These are phyloP conservation scores for Drosophila austrosaltans DNA, from an alignment of 2,888 invertebrate genomes.

Conservation along the genomic window DNA sequence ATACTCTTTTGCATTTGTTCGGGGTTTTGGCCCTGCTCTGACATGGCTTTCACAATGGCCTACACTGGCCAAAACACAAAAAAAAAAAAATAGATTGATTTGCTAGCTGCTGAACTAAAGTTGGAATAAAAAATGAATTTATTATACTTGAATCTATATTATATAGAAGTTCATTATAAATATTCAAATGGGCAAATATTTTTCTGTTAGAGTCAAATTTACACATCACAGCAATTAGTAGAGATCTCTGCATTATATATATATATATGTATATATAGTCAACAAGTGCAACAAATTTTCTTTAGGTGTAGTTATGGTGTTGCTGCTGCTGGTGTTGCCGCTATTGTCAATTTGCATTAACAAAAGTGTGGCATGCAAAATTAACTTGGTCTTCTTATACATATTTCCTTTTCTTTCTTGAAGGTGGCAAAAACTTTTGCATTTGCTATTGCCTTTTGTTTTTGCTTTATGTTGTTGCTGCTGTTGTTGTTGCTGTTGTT, in stretches of 20 bases:
- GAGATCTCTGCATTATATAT: too few relatives aligned
- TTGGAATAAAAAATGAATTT: too few relatives aligned
- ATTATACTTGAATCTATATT: too few relatives aligned
- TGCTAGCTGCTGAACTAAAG: too few relatives aligned
- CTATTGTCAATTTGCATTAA: slow-evolving; percentile 37
- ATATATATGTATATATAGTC: not conserved
- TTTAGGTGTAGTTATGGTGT: slow-evolving; percentile 31
- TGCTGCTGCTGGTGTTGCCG: slow-evolving; percentile 2
- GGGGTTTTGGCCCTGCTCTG: not conserved
- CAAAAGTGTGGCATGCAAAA: slow-evolving; percentile 40
- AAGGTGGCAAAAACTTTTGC: slow-evolving; percentile 18
- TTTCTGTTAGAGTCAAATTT: too few relatives aligned
- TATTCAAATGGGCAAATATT: too few relatives aligned
- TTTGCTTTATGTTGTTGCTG: slow-evolving; percentile 34
- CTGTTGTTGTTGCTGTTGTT: slow-evolving; percentile 45
- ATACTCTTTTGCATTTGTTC: not conserved
- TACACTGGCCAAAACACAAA: too few relatives aligned
- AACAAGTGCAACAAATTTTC: not conserved
- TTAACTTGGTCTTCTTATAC: slow-evolving; percentile 43
- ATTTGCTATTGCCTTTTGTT: slow-evolving; percentile 28
- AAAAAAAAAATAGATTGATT: too few relatives aligned
- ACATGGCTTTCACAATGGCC: not conserved
- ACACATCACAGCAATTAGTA: too few relatives aligned
- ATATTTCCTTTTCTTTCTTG: slow-evolving; percentile 13
- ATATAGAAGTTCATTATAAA: too few relatives aligned